Evolutionary conservation across 2,797 vertebrate genomes (phyloP).

Genomic region (Rhyacichthys aspro): DNA sequence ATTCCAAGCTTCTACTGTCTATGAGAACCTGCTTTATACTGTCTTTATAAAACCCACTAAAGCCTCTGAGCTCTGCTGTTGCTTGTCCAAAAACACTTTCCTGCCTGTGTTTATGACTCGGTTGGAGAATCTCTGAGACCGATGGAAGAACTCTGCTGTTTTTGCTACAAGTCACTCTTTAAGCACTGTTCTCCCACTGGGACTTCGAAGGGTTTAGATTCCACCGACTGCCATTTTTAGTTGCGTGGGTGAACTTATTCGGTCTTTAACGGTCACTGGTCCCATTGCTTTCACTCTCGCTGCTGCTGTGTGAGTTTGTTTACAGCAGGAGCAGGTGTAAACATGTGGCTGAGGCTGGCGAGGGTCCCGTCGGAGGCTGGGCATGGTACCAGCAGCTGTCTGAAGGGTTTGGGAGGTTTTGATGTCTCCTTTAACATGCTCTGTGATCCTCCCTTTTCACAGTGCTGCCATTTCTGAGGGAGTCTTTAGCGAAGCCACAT

Average conservation of each 20-base stretch:
- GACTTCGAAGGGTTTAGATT: slow-evolving; percentile 41
- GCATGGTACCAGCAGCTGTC: slow-evolving; percentile 54
- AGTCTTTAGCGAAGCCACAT: slow-evolving; percentile 1
- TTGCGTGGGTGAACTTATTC: slow-evolving; percentile 55
- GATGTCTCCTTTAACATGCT: slow-evolving; percentile 37
- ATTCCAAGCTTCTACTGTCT: too few relatives aligned
- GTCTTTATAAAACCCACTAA: background rate
- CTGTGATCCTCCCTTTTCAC: slow-evolving; percentile 49
- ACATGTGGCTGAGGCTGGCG: slow-evolving; percentile 27
- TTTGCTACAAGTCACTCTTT: slow-evolving; percentile 31
- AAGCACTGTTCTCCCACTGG: slow-evolving; percentile 33
- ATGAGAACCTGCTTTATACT: background rate
- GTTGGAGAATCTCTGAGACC: slow-evolving; percentile 8
- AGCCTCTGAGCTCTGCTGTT: background rate
- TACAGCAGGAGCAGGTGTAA: background rate
- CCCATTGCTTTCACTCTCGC: too few relatives aligned
- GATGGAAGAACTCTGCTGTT: slow-evolving; percentile 16
- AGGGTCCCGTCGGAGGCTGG: slow-evolving; percentile 27
- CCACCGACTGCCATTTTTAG: slow-evolving; percentile 55
- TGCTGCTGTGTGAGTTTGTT: slow-evolving; percentile 39
- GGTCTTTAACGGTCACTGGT: slow-evolving; percentile 31
- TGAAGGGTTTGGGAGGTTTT: slow-evolving; percentile 43
- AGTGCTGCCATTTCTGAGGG: slow-evolving; percentile 27
- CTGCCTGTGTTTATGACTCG: background rate
- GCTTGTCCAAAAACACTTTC: slow-evolving; percentile 14